phyloP scores from a whole-genome alignment of 2,113 vertebrate species.

The Platanista minor region DNA sequence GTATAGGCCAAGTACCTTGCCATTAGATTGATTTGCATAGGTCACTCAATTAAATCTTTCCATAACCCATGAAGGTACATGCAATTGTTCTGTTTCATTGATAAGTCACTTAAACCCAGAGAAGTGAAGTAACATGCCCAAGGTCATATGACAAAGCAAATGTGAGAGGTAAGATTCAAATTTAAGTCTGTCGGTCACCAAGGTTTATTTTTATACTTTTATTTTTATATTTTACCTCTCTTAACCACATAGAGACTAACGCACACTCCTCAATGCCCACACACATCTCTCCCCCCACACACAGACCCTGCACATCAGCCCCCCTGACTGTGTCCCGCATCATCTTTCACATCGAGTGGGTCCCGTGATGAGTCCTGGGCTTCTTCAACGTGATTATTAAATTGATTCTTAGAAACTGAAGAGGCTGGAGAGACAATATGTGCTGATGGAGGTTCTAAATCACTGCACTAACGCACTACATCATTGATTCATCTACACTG shows the following conservation, averaged over 20 bases:
- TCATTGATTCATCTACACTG: background rate
- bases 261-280: too few species aligned
- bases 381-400: background rate
- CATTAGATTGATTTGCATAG: background rate
- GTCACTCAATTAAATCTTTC: background rate
- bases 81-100: background rate
- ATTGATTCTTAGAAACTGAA: background rate
- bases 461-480: background rate
- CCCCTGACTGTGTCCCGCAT: fast-evolving
- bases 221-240: background rate
- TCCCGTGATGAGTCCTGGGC: background rate
- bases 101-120: background rate
- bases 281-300: fast-evolving
- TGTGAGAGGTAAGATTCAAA: background rate
- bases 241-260: background rate
- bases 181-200: background rate
- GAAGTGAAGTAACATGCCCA: background rate
- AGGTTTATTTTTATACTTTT: background rate
- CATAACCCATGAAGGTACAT: background rate
- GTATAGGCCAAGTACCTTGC: background rate
- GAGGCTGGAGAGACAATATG: background rate
- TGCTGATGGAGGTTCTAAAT: background rate
- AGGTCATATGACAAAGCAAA: background rate
- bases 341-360: background rate
- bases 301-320: background rate